Evolutionary conservation across 2,113 vertebrate species (phyloP).

Genomic region (Solenodon paradoxus): DNA sequence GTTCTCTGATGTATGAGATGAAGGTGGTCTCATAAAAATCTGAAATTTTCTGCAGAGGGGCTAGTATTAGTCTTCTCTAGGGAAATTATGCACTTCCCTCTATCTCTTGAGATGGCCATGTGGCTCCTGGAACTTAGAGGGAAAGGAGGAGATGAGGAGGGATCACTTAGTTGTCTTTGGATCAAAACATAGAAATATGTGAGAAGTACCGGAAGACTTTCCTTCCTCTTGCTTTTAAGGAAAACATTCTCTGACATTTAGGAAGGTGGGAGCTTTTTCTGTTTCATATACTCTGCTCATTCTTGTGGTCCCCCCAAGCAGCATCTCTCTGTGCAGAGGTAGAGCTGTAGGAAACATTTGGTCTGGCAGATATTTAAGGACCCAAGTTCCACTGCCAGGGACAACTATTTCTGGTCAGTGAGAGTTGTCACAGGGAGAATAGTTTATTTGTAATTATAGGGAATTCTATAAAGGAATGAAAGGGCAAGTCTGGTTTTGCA

Average conservation of each 20-base stretch:
- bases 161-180: neutral
- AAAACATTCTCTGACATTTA: neutral
- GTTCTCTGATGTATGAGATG: slow-evolving; percentile 46
- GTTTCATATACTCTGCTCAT: neutral
- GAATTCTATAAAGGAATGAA: neutral
- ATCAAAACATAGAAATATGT: neutral
- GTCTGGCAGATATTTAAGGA: neutral
- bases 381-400: neutral
- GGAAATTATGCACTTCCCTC: neutral
- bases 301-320: neutral
- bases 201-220: neutral
- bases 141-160: neutral
- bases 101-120: neutral
- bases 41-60: neutral
- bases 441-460: neutral
- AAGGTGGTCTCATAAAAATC: slow-evolving; percentile 13
- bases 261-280: neutral
- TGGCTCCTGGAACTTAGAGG: neutral
- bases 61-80: neutral
- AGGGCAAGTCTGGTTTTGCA: neutral
- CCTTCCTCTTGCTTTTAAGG: neutral
- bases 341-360: neutral
- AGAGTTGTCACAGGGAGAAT: neutral
- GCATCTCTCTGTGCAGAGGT: neutral
- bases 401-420: neutral